Evolutionary conservation across 2,113 vertebrate genomes (phyloP).

Genomic region (Psilopsiagon aymara): DNA sequence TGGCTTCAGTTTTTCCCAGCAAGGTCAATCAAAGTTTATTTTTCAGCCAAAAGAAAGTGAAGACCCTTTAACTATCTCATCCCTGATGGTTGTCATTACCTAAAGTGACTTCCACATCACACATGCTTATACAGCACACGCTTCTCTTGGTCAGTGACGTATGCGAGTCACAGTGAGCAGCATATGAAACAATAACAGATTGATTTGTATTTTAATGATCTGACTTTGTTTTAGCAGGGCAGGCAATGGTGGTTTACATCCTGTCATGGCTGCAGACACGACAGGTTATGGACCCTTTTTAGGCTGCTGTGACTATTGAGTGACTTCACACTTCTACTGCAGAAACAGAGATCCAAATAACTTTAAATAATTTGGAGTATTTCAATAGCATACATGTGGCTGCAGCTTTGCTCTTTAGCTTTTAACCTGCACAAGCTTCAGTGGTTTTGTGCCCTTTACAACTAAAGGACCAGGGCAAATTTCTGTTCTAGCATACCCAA

Average conservation of each 20-base stretch:
- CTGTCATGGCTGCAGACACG: background rate
- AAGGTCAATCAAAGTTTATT: background rate
- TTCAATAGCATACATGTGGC: background rate
- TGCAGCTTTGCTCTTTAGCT: background rate
- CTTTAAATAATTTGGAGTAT: background rate
- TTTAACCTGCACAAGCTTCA: background rate
- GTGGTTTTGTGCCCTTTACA: conserved; percentile 10
- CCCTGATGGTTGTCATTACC: background rate
- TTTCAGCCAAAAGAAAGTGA: background rate
- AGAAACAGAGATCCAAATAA: background rate
- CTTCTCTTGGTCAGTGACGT: background rate
- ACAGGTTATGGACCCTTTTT: conserved; percentile 12
- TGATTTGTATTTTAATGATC: conserved; percentile 59
- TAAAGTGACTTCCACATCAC: background rate
- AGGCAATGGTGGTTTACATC: conserved; percentile 19
- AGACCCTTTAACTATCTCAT: background rate
- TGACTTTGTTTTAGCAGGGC: conserved; percentile 36
- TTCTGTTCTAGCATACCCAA: background rate
- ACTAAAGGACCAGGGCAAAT: background rate
- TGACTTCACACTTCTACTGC: background rate
- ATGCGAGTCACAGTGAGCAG: background rate
- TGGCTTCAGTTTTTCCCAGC: background rate
- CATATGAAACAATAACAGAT: conserved; percentile 22
- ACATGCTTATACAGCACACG: background rate
- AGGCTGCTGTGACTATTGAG: background rate